phyloP scores from a whole-genome alignment of 2,888 invertebrate species.

The Lasioglossum oenotherae region DNA sequence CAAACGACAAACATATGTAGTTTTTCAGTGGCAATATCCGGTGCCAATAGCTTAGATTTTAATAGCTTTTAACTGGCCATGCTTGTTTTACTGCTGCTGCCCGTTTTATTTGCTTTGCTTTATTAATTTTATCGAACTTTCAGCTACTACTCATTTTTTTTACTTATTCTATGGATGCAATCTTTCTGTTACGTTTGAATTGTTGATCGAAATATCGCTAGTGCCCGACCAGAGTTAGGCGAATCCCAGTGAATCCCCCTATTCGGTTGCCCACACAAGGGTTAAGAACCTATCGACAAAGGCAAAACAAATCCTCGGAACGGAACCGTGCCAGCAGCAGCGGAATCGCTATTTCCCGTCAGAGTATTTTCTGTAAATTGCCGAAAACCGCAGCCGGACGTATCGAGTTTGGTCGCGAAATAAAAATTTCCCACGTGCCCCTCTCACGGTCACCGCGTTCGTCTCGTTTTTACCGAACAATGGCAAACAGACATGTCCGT shows the following conservation, averaged over 20 bases:
- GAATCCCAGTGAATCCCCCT: not conserved
- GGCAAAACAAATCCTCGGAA: not conserved
- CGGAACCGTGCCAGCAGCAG: not conserved
- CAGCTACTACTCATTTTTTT: not conserved
- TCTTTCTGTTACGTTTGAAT: not conserved
- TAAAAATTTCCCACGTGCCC: not conserved
- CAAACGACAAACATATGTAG: not conserved
- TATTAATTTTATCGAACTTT: conserved; percentile 1
- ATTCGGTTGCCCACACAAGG: not conserved
- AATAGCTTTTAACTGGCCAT: not conserved
- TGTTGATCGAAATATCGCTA: not conserved
- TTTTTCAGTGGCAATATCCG: not conserved
- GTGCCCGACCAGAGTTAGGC: not conserved
- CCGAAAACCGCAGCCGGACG: not conserved
- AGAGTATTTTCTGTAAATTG: conserved; percentile 12
- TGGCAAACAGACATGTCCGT: not conserved
- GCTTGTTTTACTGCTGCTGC: not conserved
- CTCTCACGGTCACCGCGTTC: not conserved
- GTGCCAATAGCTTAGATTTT: not conserved
- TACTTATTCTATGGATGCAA: not conserved
- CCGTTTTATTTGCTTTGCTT: not conserved
- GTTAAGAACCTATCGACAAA: conserved; percentile 7
- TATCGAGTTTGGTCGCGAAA: not conserved
- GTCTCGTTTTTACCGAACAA: not conserved
- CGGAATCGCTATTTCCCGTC: not conserved